These are phyloP conservation scores for Solenopsis fugax DNA, from an alignment of 1,140 invertebrate genomes.

Conservation along the genomic window DNA sequence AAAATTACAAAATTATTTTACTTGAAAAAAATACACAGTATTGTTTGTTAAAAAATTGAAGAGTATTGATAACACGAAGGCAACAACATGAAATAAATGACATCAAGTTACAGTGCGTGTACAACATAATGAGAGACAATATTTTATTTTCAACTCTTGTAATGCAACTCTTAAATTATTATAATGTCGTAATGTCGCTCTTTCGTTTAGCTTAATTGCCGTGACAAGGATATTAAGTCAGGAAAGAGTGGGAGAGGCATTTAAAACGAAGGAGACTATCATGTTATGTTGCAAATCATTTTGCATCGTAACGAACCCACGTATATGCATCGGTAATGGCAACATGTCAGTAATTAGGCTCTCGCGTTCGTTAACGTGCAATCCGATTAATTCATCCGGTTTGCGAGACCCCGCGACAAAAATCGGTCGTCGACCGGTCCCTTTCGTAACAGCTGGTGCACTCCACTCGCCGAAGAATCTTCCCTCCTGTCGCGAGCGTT, in stretches of 20 bases:
- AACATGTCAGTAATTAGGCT: constrained; percentile 42
- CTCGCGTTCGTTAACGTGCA: constrained; percentile 41
- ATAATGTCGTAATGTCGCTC: not conserved
- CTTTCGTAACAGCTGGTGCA: constrained; percentile 68
- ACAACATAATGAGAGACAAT: not conserved
- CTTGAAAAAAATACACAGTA: not conserved
- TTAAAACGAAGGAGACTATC: constrained; percentile 16
- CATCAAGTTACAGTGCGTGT: not conserved
- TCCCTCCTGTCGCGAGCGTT: constrained; percentile 48
- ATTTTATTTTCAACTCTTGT: not conserved
- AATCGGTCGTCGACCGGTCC: constrained; percentile 28
- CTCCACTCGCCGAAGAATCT: constrained; percentile 64
- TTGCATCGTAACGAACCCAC: not conserved
- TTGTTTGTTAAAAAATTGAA: not conserved
- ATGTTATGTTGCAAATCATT: constrained; percentile 27
- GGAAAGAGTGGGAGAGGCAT: not conserved
- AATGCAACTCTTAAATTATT: not conserved
- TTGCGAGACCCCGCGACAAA: constrained; percentile 32
- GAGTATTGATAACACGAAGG: not conserved
- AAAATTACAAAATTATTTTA: not conserved
- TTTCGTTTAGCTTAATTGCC: not conserved
- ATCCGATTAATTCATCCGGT: constrained; percentile 61
- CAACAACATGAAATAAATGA: not conserved
- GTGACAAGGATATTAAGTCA: constrained; percentile 9
- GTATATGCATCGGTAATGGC: constrained; percentile 21